These are phyloP conservation scores for Anoplophora glabripennis DNA, from an alignment of 1,140 invertebrate genomes.

Conservation along the genomic window DNA sequence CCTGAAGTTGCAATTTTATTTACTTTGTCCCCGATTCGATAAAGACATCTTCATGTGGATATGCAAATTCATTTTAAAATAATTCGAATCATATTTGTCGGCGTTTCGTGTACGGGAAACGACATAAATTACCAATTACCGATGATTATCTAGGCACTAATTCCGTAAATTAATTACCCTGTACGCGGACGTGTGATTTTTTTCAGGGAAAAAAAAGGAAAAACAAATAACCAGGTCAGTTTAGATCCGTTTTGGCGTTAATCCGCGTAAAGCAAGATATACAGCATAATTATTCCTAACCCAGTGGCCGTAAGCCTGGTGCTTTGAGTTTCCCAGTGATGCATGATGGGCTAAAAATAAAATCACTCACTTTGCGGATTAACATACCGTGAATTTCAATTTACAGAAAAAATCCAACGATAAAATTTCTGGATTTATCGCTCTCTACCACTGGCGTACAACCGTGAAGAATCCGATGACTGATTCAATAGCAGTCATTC, in stretches of 20 bases:
- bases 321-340: constrained; percentile 34
- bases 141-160: not conserved
- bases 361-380: constrained; percentile 25
- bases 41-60: too few species aligned
- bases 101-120: not conserved
- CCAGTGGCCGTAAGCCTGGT: constrained; percentile 31
- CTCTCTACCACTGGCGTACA: not conserved
- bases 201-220: not conserved
- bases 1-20: too few species aligned
- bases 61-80: too few species aligned
- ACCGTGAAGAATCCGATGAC: too few species aligned
- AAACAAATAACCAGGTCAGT: constrained; percentile 19
- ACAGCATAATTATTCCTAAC: constrained; percentile 38
- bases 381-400: constrained; percentile 12
- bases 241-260: constrained; percentile 30
- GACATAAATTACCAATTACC: not conserved
- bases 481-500: too few species aligned
- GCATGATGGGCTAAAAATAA: constrained; percentile 30
- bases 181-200: too few species aligned
- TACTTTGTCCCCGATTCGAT: too few species aligned
- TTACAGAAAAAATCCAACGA: constrained; percentile 8
- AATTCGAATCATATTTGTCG: too few species aligned
- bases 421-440: constrained; percentile 11
- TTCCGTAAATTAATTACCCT: too few species aligned
- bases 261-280: constrained; percentile 43